Evolutionary conservation across 2,797 vertebrate species (phyloP), one percentile per base, ranked within the genome.

Genomic region (Margarornis squamiger): DNA sequence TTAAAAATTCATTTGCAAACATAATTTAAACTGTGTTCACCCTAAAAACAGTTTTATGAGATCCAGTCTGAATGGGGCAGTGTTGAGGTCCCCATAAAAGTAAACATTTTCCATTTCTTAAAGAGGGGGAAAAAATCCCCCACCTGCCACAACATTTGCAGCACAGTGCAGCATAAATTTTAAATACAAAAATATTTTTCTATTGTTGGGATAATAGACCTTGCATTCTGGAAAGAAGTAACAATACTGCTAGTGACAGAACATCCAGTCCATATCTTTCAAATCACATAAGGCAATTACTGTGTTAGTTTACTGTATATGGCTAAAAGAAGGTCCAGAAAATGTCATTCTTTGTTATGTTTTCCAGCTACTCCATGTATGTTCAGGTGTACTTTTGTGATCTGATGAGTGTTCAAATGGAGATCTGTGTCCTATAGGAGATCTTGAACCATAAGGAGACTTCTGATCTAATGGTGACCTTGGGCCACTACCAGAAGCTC

Each of bases 371-470:
- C 98, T 99, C 99, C 99, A 99, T 95, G 98, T 98, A 97, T 99
- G 99, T 97, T 99, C 99, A 4, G 99, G 99, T 74, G 99, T 99
- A 98, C 98, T 99, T 98, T 98, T 99, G 97, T 99, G 99, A 98
- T 99, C 99, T 29, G 98, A 96, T 29, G 99, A 99, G 96, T 99
- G 99, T 96, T 99, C 99, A 88, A 99, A 99, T 14, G 99, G 99
- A 57, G 99, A 99, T 95, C 98, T 98, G 96, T 98, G 98, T 43
- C 98, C 99, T 92, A 98, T 92, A 10, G 99, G 98, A 13, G 99
- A 99, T 84, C 98, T 98, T 30, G 98, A 98, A 93, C 99, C 99
- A 63, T 99, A 99, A 14, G 99, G 98, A 22, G 99, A 99, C 87
- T 98, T 98, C 95, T 99, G 99, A 97, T 99, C 99, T 91, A 98